These are phyloP conservation scores for Columba livia DNA, from an alignment of 2,113 vertebrate species.

Conservation along the genomic window DNA sequence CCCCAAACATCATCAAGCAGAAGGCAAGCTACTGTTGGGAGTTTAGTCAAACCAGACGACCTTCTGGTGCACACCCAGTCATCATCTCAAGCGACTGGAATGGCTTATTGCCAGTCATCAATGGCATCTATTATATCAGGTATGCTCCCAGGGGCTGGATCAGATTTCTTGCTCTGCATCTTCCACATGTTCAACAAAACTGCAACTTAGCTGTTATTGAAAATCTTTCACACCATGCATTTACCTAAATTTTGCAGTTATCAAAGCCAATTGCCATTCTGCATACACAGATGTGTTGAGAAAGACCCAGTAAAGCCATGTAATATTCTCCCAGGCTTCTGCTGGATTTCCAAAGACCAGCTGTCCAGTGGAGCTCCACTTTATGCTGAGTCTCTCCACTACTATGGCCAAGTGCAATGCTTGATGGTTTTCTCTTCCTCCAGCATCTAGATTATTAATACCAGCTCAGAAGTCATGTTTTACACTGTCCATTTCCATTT, in stretches of 20 bases:
- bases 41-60: not conserved
- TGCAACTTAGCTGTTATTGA: not conserved
- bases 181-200: not conserved
- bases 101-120: not conserved
- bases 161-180: not conserved
- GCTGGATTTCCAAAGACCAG: not conserved
- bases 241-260: not conserved
- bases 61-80: not conserved
- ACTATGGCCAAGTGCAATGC: not conserved
- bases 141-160: not conserved
- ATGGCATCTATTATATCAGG: not conserved
- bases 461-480: not conserved
- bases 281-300: not conserved
- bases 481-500: not conserved
- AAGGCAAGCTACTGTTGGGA: not conserved
- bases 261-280: not conserved
- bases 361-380: not conserved
- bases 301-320: not conserved
- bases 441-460: not conserved
- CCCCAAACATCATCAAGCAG: not conserved
- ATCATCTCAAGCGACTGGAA: not conserved
- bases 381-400: not conserved
- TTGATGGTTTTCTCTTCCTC: not conserved
- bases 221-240: rapidly evolving
- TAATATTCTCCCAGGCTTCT: not conserved